Base-by-base conservation (phyloP, 2,888 invertebrate genomes). In the Bugulina stolonifera region DNA sequence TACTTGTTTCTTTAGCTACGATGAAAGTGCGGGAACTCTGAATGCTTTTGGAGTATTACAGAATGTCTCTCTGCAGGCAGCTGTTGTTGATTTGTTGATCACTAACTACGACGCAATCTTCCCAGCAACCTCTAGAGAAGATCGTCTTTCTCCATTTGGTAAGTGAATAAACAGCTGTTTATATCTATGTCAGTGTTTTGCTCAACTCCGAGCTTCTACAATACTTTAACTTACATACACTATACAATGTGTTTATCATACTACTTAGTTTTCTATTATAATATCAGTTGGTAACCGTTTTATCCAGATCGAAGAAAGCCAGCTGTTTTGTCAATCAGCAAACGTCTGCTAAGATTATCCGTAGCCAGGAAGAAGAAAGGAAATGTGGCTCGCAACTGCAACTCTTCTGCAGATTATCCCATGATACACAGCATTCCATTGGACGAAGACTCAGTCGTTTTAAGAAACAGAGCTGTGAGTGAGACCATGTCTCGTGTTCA, bases 11-110 rank as follows among this genome's bases (percentile, higher is more conserved):
- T 32, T 5, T 32, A 64, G 64, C 5, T 34, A 64, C 32, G 64
- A 64, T 5, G 64, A 64, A 32, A 64, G 32, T 34, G 22, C 32
- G 14, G 27, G 10, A 14, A 25, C 64, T 18, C 32, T 25, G 64
- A 64, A 64, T 64, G 32, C 29, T 2, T 34, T 32, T 34, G 34
- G 32, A 25, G 25, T 81, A 1, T 77, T 86, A 54, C 91, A 93
- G 83, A 93, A 93, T 0, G 93, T 93, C 25, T 87, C 87, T 23
- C 84, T 87, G 0, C 90, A 94, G 88, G 97, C 97, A 14, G 94
- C 96, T 54, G 94, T 97, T 69, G 97, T 96, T 0, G 97, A 97
- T 86, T 96, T 94, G 86, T 89, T 98, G 78, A 94, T 97, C 77
- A 91, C 93, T 79, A 93, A 94, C 86, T 92, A 93, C 69, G 84